Conservation (phyloP, 2,797 vertebrate species). For the Hemibagrus guttatus region DNA sequence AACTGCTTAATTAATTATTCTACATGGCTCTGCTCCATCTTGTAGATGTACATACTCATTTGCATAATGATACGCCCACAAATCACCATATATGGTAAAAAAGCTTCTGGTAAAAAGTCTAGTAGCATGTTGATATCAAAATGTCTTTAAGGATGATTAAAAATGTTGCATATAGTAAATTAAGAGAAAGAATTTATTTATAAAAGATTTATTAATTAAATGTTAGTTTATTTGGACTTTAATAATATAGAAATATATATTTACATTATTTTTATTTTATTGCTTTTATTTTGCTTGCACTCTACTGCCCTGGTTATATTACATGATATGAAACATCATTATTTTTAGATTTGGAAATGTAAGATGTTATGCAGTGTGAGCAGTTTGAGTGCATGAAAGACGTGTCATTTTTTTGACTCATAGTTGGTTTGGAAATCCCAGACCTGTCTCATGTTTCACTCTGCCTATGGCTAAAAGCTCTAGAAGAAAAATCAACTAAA, state of each 20-base stretch:
- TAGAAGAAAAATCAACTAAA: background rate
- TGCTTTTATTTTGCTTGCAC: background rate
- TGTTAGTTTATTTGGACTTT: too few species aligned
- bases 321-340: background rate
- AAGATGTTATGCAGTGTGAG: background rate
- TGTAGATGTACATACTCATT: background rate
- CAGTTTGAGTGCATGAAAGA: background rate
- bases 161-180: background rate
- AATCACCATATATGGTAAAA: background rate
- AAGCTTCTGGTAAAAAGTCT: background rate
- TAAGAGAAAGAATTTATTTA: too few species aligned
- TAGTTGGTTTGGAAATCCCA: background rate
- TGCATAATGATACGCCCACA: background rate
- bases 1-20: background rate
- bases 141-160: background rate
- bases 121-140: background rate
- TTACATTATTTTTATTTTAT: background rate
- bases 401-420: background rate
- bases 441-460: conserved; percentile 1
- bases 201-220: too few species aligned
- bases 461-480: background rate
- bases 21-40: background rate
- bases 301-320: background rate
- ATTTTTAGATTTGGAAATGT: background rate
- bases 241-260: background rate